phyloP scores from a whole-genome alignment of 2,797 vertebrate species.

The Arrhamphus sclerolepis region DNA sequence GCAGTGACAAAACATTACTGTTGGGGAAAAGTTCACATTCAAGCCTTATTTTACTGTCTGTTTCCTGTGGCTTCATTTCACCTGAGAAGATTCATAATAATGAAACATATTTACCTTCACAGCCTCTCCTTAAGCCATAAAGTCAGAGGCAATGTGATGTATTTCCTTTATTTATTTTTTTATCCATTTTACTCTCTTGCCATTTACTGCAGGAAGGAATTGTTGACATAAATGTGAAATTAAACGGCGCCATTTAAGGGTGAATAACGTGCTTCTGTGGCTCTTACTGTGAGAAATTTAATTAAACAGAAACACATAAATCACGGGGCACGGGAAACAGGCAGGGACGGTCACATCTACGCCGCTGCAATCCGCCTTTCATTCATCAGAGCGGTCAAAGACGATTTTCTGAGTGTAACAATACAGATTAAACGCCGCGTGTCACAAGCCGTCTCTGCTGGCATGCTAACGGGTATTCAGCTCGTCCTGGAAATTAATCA shows the following conservation, averaged over 20 bases:
- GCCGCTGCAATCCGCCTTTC: constrained; percentile 83
- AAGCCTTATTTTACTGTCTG: too few relatives aligned
- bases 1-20: too few relatives aligned
- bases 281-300: constrained; percentile 81
- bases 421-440: constrained; percentile 80
- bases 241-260: constrained; percentile 78
- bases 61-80: too few relatives aligned
- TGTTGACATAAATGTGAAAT: constrained; percentile 79
- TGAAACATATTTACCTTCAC: too few relatives aligned
- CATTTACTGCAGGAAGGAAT: constrained; percentile 16
- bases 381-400: constrained; percentile 87
- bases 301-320: constrained; percentile 87
- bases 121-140: too few relatives aligned
- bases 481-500: constrained; percentile 63
- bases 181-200: constrained; percentile 30
- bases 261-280: constrained; percentile 71
- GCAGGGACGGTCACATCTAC: constrained; percentile 83
- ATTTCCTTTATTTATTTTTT: too few relatives aligned
- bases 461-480: constrained; percentile 62
- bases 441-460: constrained; percentile 74
- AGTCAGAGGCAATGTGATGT: too few relatives aligned
- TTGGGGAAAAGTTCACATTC: too few relatives aligned
- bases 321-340: constrained; percentile 77
- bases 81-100: too few relatives aligned
- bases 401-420: constrained; percentile 59